Evolutionary conservation across 2,888 invertebrate genomes (phyloP).

Genomic region (Tetheella fluctuosa): DNA sequence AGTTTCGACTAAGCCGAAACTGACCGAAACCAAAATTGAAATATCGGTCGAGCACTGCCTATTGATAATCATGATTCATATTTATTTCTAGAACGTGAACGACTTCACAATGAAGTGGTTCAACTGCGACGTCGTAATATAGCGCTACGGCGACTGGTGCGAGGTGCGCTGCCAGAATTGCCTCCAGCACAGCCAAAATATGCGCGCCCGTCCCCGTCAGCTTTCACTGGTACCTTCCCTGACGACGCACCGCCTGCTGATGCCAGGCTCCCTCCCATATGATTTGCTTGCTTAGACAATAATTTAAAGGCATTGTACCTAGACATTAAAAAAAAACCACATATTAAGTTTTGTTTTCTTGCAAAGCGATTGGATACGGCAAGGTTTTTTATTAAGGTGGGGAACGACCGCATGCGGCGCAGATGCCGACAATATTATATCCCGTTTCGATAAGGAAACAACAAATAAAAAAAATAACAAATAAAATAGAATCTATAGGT

Average conservation of each 20-base stretch:
- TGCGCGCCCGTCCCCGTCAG: slow-evolving; percentile 37
- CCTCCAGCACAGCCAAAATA: slow-evolving; percentile 45
- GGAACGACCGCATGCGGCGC: no score
- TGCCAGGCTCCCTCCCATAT: slow-evolving; percentile 66
- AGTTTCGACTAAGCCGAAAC: no score
- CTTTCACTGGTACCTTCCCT: slow-evolving; percentile 52
- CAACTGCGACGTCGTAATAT: slow-evolving; percentile 86
- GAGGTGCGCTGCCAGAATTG: slow-evolving; percentile 81
- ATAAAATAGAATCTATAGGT: no score
- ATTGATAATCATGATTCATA: slow-evolving; percentile 15
- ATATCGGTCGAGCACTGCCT: background rate
- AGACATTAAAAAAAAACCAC: background rate
- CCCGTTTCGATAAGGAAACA: no score
- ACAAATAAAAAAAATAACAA: no score
- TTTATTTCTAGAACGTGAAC: slow-evolving; percentile 83
- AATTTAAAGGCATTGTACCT: background rate
- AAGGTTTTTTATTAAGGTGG: no score
- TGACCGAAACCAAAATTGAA: background rate
- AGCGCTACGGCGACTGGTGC: slow-evolving; percentile 87
- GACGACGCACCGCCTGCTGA: slow-evolving; percentile 46
- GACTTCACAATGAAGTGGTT: slow-evolving; percentile 86
- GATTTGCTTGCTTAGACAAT: slow-evolving; percentile 16
- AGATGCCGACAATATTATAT: no score
- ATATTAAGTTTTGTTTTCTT: background rate
- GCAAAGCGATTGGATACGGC: background rate